Evolutionary conservation across 2,113 vertebrate species (phyloP).

Genomic region (Sakesphorus luctuosus): DNA sequence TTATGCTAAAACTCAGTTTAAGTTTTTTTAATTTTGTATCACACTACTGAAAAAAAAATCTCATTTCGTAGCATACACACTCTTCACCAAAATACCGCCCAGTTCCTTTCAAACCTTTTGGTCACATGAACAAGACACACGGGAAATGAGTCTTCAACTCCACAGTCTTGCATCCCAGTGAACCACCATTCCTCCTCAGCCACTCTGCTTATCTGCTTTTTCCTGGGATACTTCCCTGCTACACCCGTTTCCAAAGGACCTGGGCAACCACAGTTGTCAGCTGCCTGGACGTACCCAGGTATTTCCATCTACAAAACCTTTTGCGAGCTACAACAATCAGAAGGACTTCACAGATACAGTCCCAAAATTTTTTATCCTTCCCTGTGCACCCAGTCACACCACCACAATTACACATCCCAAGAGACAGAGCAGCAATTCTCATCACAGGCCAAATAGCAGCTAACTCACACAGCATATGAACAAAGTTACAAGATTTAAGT

Average conservation of each 20-base stretch:
- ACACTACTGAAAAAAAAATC: neutral
- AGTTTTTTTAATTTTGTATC: neutral
- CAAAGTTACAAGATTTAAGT: neutral
- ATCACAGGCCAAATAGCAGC: neutral
- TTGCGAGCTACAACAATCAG: neutral
- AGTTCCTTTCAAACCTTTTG: neutral
- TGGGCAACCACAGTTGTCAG: neutral
- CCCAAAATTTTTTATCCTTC: neutral
- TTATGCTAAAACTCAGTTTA: neutral
- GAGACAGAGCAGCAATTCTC: neutral
- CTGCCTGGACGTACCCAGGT: fast-evolving
- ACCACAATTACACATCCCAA: neutral
- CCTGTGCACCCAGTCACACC: neutral
- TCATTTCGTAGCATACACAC: neutral
- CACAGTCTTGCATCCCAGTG: no score
- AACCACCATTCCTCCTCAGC: neutral
- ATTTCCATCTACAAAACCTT: neutral
- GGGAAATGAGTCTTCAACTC: neutral
- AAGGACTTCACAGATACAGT: neutral
- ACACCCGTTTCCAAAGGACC: neutral
- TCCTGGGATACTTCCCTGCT: neutral
- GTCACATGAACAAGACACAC: neutral
- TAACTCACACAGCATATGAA: fast-evolving
- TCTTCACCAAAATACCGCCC: neutral
- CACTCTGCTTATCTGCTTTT: neutral